These are phyloP conservation scores for Chromis chromis DNA, from an alignment of 2,797 vertebrate genomes.

Conservation along the genomic window DNA sequence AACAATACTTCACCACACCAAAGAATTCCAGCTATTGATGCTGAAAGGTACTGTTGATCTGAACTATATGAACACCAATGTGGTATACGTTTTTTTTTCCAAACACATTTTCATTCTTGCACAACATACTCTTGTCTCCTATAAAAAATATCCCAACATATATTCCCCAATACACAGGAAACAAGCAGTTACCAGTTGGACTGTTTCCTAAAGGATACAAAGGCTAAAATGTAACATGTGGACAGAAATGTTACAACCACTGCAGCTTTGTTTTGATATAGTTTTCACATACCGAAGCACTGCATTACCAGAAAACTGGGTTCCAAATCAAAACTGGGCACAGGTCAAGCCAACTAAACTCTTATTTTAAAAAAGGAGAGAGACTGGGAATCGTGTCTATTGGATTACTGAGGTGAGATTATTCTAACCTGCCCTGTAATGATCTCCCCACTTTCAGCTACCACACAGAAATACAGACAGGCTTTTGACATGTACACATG, in stretches of 20 bases:
- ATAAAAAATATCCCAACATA: constrained; percentile 64
- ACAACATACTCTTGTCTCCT: constrained; percentile 66
- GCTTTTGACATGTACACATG: constrained; percentile 44
- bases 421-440: constrained; percentile 29
- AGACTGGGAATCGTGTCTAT: not conserved
- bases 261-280: constrained; percentile 28
- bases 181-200: constrained; percentile 57
- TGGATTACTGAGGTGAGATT: constrained; percentile 10
- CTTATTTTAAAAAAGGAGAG: not conserved
- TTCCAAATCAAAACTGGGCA: constrained; percentile 29
- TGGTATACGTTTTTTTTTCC: constrained; percentile 69
- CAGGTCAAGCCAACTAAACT: constrained; percentile 33
- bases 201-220: constrained; percentile 58
- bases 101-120: constrained; percentile 63
- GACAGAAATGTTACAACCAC: constrained; percentile 52
- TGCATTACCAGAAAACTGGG: constrained; percentile 26
- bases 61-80: constrained; percentile 80
- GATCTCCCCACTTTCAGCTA: constrained; percentile 40
- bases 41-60: constrained; percentile 68
- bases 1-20: constrained; percentile 70
- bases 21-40: constrained; percentile 64
- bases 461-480: constrained; percentile 50
- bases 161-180: constrained; percentile 65
- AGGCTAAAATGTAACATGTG: constrained; percentile 48
- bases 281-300: constrained; percentile 36